A percentile compares a stretch with the other conserved stretches of the same genome.
These are phyloP conservation scores for Drosophila cognata DNA, from an alignment of 2,888 invertebrate species.

Conservation along the genomic window DNA sequence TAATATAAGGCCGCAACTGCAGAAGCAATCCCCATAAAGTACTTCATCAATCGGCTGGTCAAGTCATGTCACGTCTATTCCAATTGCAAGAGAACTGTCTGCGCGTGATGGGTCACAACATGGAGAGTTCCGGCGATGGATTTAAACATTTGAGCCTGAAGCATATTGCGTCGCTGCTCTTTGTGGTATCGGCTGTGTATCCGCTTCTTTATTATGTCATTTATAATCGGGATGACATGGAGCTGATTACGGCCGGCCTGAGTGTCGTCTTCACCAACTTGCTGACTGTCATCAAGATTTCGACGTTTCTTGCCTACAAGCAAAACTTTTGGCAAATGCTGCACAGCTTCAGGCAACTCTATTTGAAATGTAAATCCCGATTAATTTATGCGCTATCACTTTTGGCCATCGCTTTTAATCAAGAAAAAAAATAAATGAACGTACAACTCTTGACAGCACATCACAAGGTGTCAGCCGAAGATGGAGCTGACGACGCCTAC, in stretches of 20 bases:
- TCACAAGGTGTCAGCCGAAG: conserved; percentile 13
- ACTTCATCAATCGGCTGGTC: conserved; percentile 12
- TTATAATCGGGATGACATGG: conserved; percentile 76
- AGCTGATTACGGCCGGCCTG: conserved; percentile 78
- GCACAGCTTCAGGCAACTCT: conserved; percentile 73
- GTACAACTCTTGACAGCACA: conserved; percentile 40
- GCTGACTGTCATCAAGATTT: conserved; percentile 79
- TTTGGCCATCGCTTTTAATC: conserved; percentile 12
- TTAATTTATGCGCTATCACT: conserved; percentile 15
- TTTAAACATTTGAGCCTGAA: conserved; percentile 27
- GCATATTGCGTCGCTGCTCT: conserved; percentile 55
- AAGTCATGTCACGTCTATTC: conserved; percentile 68
- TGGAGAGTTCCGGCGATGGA: conserved; percentile 11
- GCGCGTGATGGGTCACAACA: conserved; percentile 72
- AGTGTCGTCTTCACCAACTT: conserved; percentile 81
- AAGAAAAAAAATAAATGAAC: conserved; percentile 3
- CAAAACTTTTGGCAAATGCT: conserved; percentile 73
- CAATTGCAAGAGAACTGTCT: conserved; percentile 72
- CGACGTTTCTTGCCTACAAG: conserved; percentile 78
- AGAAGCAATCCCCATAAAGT: not conserved
- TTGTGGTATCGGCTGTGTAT: conserved; percentile 80
- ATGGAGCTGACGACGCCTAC: conserved; percentile 12
- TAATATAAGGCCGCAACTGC: conserved; percentile 26
- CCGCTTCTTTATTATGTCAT: conserved; percentile 78
- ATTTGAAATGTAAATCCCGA: conserved; percentile 64